Evolutionary conservation across 1,140 invertebrate species (phyloP), one percentile per base, ranked within the genome.

Genomic region (Heliconius hermathena): DNA sequence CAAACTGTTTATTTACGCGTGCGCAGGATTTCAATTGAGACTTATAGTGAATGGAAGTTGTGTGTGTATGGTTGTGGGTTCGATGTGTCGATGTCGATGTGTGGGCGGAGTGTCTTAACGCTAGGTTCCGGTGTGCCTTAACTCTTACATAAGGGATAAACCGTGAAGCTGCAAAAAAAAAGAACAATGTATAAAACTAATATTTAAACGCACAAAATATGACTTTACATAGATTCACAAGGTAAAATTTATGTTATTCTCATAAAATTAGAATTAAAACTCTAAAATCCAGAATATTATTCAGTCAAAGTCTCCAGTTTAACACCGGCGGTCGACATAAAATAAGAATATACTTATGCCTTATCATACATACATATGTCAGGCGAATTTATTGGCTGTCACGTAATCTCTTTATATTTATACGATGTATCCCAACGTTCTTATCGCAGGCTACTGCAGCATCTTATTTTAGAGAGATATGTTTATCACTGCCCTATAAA

Each of bases 331-430:
- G 77, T 81, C 77, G 73, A 72, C 57, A 79, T 87, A 87, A 88
- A 89, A 82, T 57, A 79, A 60, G 82, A 85, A 82, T 74, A 82
- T 60, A 60, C 9, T 54, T 83, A 85, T 89, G 85, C 84, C 86
- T 89, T 90, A 89, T 86, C 84, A 83, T 85, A 76, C 5, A 18
- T 52, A 13, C 18, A 22, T 57, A 57, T 66, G 11, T 66, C 60
- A 8, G 79, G 76, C 73, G 78, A 79, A 83, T 89, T 91, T 91
- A 89, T 90, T 86, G 85, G 74, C 76, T 80, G 80, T 85, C 80
- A 79, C 79, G 66, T 89, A 90, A 90, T 89, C 85, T 84, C 72
- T 74, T 78, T 83, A 79, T 87, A 89, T 90, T 91, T 90, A 91
- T 85, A 87, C 83, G 84, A 66, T 78, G 83, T 85, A 76, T 82